phyloP scores from a whole-genome alignment of 2,888 invertebrate genomes.

The Malthinus flaveolus region DNA sequence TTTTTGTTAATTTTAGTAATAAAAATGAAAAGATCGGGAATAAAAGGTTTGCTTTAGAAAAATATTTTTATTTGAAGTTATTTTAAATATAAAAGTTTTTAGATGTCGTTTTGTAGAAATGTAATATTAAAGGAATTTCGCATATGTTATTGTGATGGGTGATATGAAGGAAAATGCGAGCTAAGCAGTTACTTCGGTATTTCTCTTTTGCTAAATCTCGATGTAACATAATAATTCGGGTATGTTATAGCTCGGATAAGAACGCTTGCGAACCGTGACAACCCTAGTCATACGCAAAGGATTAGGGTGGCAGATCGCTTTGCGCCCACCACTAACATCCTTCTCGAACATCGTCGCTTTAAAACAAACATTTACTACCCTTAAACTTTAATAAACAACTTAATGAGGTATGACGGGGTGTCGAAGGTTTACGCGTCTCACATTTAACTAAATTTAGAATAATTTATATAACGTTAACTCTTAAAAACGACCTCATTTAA shows the following conservation, averaged over 20 bases:
- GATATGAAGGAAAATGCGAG: conserved; percentile 20
- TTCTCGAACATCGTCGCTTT: conserved; percentile 15
- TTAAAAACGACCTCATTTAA: conserved; percentile 1
- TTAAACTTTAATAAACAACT: conserved; percentile 44
- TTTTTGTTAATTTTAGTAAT: too few species aligned
- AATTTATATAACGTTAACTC: conserved; percentile 40
- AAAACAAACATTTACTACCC: conserved; percentile 31
- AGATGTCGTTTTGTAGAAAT: conserved; percentile 12
- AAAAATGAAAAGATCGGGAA: too few species aligned
- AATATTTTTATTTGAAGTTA: too few species aligned
- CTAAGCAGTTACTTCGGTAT: conserved; percentile 12
- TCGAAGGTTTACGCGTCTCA: conserved; percentile 44
- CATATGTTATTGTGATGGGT: conserved; percentile 18
- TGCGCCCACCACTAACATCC: conserved; percentile 17
- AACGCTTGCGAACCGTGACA: conserved; percentile 17
- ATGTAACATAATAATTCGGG: conserved; percentile 21
- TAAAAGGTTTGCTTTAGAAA: too few species aligned
- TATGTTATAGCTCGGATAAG: conserved; percentile 20
- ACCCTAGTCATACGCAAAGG: conserved; percentile 18
- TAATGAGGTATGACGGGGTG: conserved; percentile 43
- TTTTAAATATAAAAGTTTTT: not conserved
- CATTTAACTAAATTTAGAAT: conserved; percentile 44
- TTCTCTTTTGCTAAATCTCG: conserved; percentile 18
- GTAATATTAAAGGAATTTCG: conserved; percentile 24
- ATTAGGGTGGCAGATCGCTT: conserved; percentile 20